A percentile compares a stretch with the other conserved stretches of the same genome.
phyloP scores from a whole-genome alignment of 37 sponge, comb jelly and placozoan species.

The Halisarca cf. caerulea region DNA sequence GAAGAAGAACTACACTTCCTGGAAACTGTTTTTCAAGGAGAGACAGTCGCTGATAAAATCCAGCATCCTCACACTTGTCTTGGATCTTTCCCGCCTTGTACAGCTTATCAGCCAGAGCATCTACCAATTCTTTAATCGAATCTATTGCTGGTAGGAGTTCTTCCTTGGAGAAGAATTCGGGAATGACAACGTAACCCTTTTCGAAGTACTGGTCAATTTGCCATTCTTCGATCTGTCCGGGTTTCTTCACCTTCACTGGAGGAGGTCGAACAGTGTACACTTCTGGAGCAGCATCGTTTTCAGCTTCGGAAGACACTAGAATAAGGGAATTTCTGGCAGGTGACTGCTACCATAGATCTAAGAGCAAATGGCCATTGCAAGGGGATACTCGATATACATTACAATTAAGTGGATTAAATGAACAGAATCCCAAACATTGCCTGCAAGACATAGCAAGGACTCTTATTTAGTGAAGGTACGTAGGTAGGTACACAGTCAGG shows the following conservation, averaged over 20 bases:
- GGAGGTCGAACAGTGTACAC: constrained; percentile 69
- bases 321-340: too few relatives aligned
- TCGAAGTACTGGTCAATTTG: constrained; percentile 80
- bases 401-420: too few relatives aligned
- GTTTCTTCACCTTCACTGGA: constrained; percentile 54
- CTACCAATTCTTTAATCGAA: constrained; percentile 67
- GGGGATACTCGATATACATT: too few relatives aligned
- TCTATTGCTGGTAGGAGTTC: constrained; percentile 68
- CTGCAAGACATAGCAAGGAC: too few relatives aligned
- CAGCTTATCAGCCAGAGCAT: constrained; percentile 65
- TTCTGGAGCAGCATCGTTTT: constrained; percentile 16
- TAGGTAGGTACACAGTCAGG: too few relatives aligned
- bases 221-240: constrained; percentile 65
- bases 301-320: too few relatives aligned
- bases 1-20: constrained; percentile 71
- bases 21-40: constrained; percentile 77
- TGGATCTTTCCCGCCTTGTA: constrained; percentile 62
- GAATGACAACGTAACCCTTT: constrained; percentile 72
- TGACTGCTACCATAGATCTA: too few relatives aligned
- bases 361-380: too few relatives aligned
- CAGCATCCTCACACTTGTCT: constrained; percentile 62
- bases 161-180: constrained; percentile 69
- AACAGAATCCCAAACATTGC: too few relatives aligned
- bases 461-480: too few relatives aligned
- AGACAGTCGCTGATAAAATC: constrained; percentile 76